Conservation (phyloP, 2,888 invertebrate genomes). For the Cataglyphis albicans region DNA sequence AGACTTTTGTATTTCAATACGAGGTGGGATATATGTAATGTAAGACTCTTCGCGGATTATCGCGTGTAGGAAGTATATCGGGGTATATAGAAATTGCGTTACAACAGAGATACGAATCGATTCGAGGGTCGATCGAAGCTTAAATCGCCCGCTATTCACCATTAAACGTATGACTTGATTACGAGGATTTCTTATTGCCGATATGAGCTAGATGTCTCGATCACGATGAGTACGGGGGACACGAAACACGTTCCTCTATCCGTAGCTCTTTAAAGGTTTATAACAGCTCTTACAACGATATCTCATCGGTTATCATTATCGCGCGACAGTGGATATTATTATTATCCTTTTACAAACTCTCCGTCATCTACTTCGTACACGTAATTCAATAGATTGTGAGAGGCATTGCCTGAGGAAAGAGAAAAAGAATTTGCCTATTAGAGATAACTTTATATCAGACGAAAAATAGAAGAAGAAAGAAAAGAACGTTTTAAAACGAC, state of each 20-base stretch:
- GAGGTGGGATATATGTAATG: conserved; percentile 40
- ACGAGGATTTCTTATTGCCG: conserved; percentile 44
- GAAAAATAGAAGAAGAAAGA: not conserved
- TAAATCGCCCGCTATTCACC: conserved; percentile 37
- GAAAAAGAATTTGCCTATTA: conserved; percentile 2
- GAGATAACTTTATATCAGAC: not conserved
- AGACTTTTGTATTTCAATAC: conserved; percentile 39
- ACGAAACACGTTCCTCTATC: conserved; percentile 38
- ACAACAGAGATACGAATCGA: conserved; percentile 44
- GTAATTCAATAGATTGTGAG: conserved; percentile 4
- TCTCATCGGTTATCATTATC: conserved; percentile 38
- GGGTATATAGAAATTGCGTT: conserved; percentile 34
- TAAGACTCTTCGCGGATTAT: conserved; percentile 41
- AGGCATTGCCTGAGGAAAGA: not conserved
- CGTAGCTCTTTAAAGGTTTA: conserved; percentile 19
- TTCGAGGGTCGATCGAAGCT: conserved; percentile 34
- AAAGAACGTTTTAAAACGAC: not conserved
- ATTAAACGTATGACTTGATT: conserved; percentile 45
- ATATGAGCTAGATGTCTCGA: conserved; percentile 47
- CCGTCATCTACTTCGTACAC: conserved; percentile 32
- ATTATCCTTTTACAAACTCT: conserved; percentile 25
- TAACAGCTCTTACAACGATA: conserved; percentile 44
- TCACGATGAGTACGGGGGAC: conserved; percentile 13
- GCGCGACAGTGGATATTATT: conserved; percentile 37
- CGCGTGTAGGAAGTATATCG: conserved; percentile 42